Evolutionary conservation across 2,113 vertebrate genomes (phyloP), one percentile per base, ranked within the genome.

Genomic region (Pagrus major): DNA sequence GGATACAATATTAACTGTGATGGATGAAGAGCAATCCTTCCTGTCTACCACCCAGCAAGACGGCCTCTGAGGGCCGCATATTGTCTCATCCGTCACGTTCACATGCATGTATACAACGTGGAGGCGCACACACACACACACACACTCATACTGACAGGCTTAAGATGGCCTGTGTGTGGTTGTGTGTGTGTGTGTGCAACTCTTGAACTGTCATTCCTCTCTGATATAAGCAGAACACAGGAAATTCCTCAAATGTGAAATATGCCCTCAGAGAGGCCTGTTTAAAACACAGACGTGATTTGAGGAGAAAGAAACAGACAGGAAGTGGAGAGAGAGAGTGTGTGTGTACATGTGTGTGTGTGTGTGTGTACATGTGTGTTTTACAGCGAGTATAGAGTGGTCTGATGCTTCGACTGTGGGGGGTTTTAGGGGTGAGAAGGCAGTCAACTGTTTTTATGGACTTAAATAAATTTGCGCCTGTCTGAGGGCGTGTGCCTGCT

Each of bases 181-280:
- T 72, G 59, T 42, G 63, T 46, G 61, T 46, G 27, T 46, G 42
- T 31, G 63, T 74, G 59, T 27, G 35, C 41, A 64, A 21, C 60
- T 80, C 52, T 60, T 25, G 64, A 56, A 46, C 67, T 37, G 79
- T 59, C 63, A 10, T 69, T 69, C 65, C 33, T 49, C 70, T 49
- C 68, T 49, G 78, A 88, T 84, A 83, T 27, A 80, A 86, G 65
- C 87, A 61, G 63, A 76, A 70, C 67, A 90, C 90, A 91, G 90
- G 88, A 92, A 90, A 88, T 91, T 83, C 85, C 86, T 78, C 46
- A 71, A 73, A 88, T 80, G 78, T 90, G 78, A 86, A 91, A 91
- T 89, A 76, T 81, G 85, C 54, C 54, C 72, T 79, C 29, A 1
- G 33, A 72, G 64, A 89, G 85, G 66, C 80, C 81, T 2, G 70